Base-by-base conservation (phyloP, 2,797 vertebrate genomes). In the Smutsia temminckii region DNA sequence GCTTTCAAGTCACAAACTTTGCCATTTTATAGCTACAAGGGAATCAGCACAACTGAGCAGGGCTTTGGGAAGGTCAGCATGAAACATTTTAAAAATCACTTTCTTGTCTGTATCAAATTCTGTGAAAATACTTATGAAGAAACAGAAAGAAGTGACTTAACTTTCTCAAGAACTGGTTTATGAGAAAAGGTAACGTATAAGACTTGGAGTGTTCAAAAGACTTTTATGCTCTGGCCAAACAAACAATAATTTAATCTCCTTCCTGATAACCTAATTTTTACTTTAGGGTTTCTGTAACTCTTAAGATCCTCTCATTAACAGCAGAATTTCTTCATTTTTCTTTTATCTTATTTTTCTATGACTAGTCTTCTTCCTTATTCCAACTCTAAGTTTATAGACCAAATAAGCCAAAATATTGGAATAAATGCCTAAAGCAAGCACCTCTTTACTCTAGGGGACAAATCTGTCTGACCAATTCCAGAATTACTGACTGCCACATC, bases 21-120 rank as follows among this genome's bases (percentile, higher is more conserved):
- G n/a, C 81, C 46, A 57, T 91, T 63, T 94, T 87, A 87, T 42
- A 94, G 49, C 81, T 91, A 77, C 12, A 57, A 63, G 53, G 87
- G 63, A 79, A 86, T 88, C 37, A 77, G 59, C 29, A 61, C 71
- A 92, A 25, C 46, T 27, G 61, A 71, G n/a, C 21, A 77, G 77
- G 92, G 92, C 88, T 87, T 92, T 20, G 68, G 66, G 77, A 81
- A 91, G 29, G 13, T 17, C 34, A 63, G 12, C 37, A 40, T 42
- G 13, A 89, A 85, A 16, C 37, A 40, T 75, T 42, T 86, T 68
- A 55, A 72, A 92, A 92, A 49, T 69, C 25, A 42, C 85, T 92
- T 68, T 77, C 34, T 88, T 13, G 63, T 59, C 88, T 78, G 7
- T 72, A 49, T 63, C 68, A 88, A 94, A 68, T 87, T 96, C 91